Evolutionary conservation across 1,140 invertebrate genomes (phyloP), one percentile per base, ranked within the genome.

Genomic region (Centruroides vittatus): DNA sequence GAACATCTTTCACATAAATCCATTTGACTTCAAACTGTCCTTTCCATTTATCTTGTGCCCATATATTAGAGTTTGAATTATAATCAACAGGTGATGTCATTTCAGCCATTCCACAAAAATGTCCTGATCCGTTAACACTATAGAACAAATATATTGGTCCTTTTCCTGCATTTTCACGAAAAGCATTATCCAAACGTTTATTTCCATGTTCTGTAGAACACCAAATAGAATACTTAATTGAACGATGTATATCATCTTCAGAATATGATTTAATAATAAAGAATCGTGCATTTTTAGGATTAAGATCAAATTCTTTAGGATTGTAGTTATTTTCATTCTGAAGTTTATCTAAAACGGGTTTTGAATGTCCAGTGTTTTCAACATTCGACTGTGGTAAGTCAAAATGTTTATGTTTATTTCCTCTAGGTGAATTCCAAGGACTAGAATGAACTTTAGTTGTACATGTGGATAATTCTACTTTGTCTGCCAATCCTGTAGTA

Each of bases 261-360:
- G 93, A 96, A 74, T 98, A 98, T 36, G 91, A 95, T 75, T 98
- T 98, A 62, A 98, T 97, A 54, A 98, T 91, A 73, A 98, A 98
- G 76, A 94, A 98, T 61, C 92, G 81, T 49, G 89, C 85, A 62
- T 85, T 81, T 51, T 89, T 88, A 5, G 86, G 85, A 49, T 82
- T 84, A 67, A 95, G 76, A 76, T 94, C 89, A 73, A 95, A 93
- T 55, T 93, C 88, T 61, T 84, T 78, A 2, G 93, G 94, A 76
- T 97, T 97, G 72, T 97, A 97, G 70, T 93, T 88, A 72, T 96
- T 96, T 70, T 92, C 93, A 56, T 86, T 84, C 69, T 84, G 84
- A 36, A 95, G 73, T 72, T 94, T 88, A 66, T 96, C 90, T 66
- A 93, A 76, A 12, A 90, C 83, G 3, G 76, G 75, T 65, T 75